A percentile compares a stretch with the other conserved stretches of the same genome.
phyloP scores from a whole-genome alignment of 2,888 invertebrate genomes.

The Dermolepida albohirtum region DNA sequence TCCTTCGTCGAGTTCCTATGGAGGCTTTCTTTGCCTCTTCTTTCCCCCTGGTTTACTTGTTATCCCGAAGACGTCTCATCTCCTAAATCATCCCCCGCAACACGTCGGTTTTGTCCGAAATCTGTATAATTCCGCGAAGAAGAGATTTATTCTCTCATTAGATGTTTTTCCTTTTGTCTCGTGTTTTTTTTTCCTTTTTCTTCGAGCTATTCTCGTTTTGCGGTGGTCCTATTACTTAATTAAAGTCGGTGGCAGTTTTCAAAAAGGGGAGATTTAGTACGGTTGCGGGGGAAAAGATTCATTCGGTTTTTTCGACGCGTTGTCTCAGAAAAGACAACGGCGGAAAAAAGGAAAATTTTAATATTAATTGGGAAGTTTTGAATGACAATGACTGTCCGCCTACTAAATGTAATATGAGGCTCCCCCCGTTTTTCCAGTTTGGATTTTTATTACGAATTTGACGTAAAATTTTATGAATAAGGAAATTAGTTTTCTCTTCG shows the following conservation, averaged over 20 bases:
- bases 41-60: conserved; percentile 6
- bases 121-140: conserved; percentile 38
- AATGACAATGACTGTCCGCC: conserved; percentile 19
- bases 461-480: conserved; percentile 31
- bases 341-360: conserved; percentile 25
- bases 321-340: neutral
- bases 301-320: conserved; percentile 13
- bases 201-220: neutral
- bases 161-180: conserved; percentile 37
- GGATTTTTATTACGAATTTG: conserved; percentile 20
- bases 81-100: conserved; percentile 18
- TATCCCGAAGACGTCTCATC: neutral
- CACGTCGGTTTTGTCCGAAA: conserved; percentile 13
- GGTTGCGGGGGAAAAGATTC: conserved; percentile 1
- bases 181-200: conserved; percentile 7
- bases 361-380: conserved; percentile 36
- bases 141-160: conserved; percentile 40
- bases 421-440: conserved; percentile 12
- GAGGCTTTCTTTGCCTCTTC: conserved; percentile 1
- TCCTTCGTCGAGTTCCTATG: conserved; percentile 7
- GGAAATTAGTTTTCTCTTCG: conserved; percentile 34
- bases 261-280: neutral
- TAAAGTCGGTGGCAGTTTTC: conserved; percentile 31
- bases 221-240: conserved; percentile 33
- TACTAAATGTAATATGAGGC: conserved; percentile 17